Percentiles rank a stretch among this genome's conserved stretches.
Conservation (phyloP, 2,888 invertebrate species). For the Napeogenes sylphis region DNA sequence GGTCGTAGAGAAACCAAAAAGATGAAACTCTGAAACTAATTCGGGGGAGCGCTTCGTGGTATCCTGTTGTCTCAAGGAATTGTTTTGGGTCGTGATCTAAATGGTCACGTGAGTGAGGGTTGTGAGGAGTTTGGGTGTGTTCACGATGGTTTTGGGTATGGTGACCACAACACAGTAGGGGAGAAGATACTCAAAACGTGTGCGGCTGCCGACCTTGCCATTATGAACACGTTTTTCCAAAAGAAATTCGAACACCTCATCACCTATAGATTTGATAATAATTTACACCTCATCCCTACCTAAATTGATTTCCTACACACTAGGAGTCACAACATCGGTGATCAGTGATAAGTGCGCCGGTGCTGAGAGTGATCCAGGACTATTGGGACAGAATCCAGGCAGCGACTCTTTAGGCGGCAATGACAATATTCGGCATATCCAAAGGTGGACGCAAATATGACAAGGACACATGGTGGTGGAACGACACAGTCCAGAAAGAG, state of each 20-base stretch:
- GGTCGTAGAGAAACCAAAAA: no score
- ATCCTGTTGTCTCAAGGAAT: not conserved
- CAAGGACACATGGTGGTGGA: not conserved
- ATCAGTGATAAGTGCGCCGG: no score
- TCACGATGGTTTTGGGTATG: conserved; percentile 5
- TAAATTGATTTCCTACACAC: no score
- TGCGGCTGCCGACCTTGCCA: not conserved
- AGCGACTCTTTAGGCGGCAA: no score
- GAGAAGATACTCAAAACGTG: conserved; percentile 8
- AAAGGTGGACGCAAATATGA: not conserved
- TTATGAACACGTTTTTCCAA: conserved; percentile 7
- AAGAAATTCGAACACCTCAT: not conserved
- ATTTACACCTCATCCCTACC: no score
- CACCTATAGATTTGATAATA: no score
- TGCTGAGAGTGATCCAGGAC: no score
- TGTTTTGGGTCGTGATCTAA: no score
- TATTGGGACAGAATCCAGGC: no score
- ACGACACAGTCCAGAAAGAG: not conserved
- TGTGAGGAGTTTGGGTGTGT: not conserved
- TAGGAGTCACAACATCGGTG: no score
- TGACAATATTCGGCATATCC: no score
- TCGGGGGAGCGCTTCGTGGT: not conserved
- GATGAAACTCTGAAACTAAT: no score
- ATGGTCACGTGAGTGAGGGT: conserved; percentile 14
- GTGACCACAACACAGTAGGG: not conserved